These are phyloP conservation scores for Brachypodius melanocephalos DNA, from an alignment of 2,113 vertebrate species.

Conservation along the genomic window DNA sequence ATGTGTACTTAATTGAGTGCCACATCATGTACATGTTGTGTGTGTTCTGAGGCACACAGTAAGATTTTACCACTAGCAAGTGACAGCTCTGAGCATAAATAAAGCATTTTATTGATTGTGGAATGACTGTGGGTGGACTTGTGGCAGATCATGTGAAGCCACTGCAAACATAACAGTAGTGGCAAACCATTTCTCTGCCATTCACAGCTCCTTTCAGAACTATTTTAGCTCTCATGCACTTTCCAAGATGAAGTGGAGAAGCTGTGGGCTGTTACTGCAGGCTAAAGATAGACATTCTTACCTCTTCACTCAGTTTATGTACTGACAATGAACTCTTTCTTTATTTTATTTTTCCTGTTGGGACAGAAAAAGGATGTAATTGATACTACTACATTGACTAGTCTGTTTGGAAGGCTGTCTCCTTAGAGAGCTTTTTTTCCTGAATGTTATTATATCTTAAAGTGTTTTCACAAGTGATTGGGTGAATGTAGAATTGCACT, in stretches of 20 bases:
- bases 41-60: constrained; percentile 20
- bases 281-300: not conserved
- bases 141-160: not conserved
- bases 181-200: constrained; percentile 1
- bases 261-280: not conserved
- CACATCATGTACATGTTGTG: constrained; percentile 31
- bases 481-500: not conserved
- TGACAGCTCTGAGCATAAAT: constrained; percentile 36
- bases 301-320: not conserved
- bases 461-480: not conserved
- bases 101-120: constrained; percentile 48
- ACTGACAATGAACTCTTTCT: not conserved
- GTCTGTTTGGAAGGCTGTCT: not conserved
- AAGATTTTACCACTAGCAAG: constrained; percentile 30
- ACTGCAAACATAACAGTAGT: not conserved
- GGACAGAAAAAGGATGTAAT: not conserved
- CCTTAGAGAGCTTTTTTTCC: not conserved
- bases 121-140: not conserved
- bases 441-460: not conserved
- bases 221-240: not conserved
- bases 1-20: constrained; percentile 55
- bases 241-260: not conserved
- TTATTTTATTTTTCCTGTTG: not conserved
- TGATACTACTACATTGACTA: not conserved
- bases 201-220: not conserved